Evolutionary conservation across 1,140 invertebrate species (phyloP).

Genomic region (Solenopsis invicta): DNA sequence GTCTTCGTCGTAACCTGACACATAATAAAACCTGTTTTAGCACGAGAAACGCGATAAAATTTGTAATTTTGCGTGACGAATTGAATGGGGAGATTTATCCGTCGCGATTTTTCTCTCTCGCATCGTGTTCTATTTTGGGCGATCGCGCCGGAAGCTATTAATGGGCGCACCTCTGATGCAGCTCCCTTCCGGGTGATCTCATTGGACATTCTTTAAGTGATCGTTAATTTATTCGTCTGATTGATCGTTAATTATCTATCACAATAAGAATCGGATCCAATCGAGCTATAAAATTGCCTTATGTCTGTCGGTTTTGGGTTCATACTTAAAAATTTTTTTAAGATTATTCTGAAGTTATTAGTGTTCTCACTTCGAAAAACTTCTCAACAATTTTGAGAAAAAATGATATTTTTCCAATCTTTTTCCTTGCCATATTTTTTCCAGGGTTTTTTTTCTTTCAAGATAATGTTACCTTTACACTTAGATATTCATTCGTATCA

Average conservation of each 20-base stretch:
- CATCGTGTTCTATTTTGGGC: slow-evolving; percentile 40
- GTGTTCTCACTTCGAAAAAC: too few species aligned
- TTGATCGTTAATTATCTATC: neutral
- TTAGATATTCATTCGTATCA: too few species aligned
- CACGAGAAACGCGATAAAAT: neutral
- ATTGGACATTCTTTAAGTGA: slow-evolving; percentile 48
- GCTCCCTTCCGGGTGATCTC: slow-evolving; percentile 68
- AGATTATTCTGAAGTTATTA: too few species aligned
- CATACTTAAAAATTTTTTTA: neutral
- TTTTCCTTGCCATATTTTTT: too few species aligned
- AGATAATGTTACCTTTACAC: too few species aligned
- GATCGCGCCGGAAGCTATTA: slow-evolving; percentile 63
- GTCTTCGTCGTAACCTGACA: slow-evolving; percentile 62
- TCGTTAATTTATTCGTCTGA: slow-evolving; percentile 29
- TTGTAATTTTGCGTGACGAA: neutral
- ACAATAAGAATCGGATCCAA: neutral
- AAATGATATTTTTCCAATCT: too few species aligned
- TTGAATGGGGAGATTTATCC: slow-evolving; percentile 7
- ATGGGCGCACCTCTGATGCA: slow-evolving; percentile 66
- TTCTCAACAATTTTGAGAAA: too few species aligned
- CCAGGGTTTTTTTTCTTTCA: too few species aligned
- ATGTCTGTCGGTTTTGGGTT: neutral
- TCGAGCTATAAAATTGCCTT: neutral
- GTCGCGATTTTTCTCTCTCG: neutral
- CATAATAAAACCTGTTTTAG: slow-evolving; percentile 41